Evolutionary conservation across 1,140 invertebrate genomes (phyloP).

Genomic region (Drosophila nannoptera): DNA sequence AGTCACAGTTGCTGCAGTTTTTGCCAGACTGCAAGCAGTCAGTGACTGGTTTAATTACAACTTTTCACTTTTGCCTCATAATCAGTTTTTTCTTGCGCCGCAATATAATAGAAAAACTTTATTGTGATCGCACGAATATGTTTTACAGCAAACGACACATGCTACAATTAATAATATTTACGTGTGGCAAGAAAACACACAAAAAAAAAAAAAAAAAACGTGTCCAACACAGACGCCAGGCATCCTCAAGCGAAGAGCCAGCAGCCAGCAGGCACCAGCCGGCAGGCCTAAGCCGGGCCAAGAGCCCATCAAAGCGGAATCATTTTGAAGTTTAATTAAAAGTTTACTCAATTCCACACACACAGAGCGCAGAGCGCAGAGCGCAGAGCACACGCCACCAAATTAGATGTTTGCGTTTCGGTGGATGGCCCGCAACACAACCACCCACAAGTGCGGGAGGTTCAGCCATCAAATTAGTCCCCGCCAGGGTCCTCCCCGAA

Average conservation of each 20-base stretch:
- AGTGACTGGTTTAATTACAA: constrained; percentile 77
- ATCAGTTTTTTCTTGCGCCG: constrained; percentile 58
- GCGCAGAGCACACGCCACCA: constrained; percentile 36
- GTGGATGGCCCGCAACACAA: constrained; percentile 3
- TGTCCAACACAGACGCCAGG: constrained; percentile 32
- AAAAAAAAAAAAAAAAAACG: constrained; percentile 2
- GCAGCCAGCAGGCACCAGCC: too few species aligned
- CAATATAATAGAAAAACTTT: constrained; percentile 49
- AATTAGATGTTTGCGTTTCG: constrained; percentile 59
- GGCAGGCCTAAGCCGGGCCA: too few species aligned
- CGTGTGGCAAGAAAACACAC: constrained; percentile 28
- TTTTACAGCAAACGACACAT: constrained; percentile 62
- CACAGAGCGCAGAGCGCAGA: too few species aligned
- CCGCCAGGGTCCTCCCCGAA: constrained; percentile 28
- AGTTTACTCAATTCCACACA: constrained; percentile 60
- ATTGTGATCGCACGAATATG: constrained; percentile 74
- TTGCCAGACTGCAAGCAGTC: constrained; percentile 49
- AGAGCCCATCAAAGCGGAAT: constrained; percentile 70
- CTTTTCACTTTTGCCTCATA: constrained; percentile 77
- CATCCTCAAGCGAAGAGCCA: too few species aligned
- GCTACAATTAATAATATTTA: constrained; percentile 70
- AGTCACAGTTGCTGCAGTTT: constrained; percentile 58
- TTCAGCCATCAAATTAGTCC: constrained; percentile 9
- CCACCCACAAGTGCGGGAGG: constrained; percentile 18
- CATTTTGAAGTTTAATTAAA: constrained; percentile 71